These are phyloP conservation scores for Phataginus tricuspis DNA, from an alignment of 2,797 vertebrate genomes.

Conservation along the genomic window DNA sequence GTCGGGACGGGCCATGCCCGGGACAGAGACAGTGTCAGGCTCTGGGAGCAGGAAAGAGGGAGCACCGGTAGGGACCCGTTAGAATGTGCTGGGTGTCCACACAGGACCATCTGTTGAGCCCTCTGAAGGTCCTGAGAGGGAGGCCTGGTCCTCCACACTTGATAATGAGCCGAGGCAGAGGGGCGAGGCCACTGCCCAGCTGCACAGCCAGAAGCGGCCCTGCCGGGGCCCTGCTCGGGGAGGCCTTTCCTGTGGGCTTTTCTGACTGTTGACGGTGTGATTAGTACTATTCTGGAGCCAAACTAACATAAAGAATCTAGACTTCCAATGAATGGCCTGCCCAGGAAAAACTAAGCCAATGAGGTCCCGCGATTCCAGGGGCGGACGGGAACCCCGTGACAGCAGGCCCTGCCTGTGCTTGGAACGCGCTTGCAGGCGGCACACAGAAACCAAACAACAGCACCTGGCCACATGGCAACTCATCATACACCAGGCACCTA, in stretches of 20 bases:
- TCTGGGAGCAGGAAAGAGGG: neutral
- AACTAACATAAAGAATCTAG: neutral
- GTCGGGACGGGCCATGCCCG: too few relatives aligned
- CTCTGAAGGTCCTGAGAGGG: neutral
- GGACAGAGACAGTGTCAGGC: neutral
- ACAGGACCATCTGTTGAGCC: too few relatives aligned
- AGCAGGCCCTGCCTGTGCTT: neutral
- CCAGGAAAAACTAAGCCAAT: neutral
- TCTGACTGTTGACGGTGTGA: neutral
- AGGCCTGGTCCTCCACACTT: fast-evolving
- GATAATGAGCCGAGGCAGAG: neutral
- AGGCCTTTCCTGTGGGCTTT: neutral
- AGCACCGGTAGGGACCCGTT: fast-evolving
- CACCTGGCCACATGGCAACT: neutral
- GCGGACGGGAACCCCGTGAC: fast-evolving
- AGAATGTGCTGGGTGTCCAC: neutral
- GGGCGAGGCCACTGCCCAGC: neutral
- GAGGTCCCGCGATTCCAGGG: too few relatives aligned
- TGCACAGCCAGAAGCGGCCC: neutral
- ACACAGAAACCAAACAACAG: neutral
- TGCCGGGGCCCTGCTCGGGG: too few relatives aligned
- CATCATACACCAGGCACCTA: neutral
- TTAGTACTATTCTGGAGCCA: neutral
- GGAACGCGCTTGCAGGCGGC: neutral
- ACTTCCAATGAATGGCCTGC: neutral